phyloP scores from a whole-genome alignment of 2,797 vertebrate species.

The Microcaecilia unicolor region DNA sequence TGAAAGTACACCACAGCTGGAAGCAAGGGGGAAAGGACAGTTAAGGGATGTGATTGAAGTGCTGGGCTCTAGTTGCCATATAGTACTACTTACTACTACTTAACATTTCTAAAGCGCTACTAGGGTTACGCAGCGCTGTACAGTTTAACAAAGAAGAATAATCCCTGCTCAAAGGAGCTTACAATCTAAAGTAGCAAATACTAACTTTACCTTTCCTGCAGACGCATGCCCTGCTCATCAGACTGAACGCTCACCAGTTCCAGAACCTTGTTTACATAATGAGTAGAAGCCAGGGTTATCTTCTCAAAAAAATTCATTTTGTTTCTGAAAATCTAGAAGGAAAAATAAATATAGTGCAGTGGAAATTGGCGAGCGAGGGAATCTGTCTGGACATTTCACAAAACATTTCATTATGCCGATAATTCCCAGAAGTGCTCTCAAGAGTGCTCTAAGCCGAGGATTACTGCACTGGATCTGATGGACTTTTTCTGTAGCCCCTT shows the following conservation, averaged over 20 bases:
- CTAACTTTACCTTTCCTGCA: conserved; percentile 3
- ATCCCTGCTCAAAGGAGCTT: too few species aligned
- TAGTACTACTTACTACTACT: too few species aligned
- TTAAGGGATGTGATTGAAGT: too few species aligned
- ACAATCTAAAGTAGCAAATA: too few species aligned
- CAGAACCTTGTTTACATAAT: conserved; percentile 28
- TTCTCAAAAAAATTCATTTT: conserved; percentile 53
- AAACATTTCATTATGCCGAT: conserved; percentile 74
- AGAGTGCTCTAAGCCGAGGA: conserved; percentile 68
- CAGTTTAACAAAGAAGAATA: too few species aligned
- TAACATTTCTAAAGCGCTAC: too few species aligned
- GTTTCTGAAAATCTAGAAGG: conserved; percentile 51
- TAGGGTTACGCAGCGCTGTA: too few species aligned
- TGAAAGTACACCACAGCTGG: too few species aligned
- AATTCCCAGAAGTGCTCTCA: conserved; percentile 72
- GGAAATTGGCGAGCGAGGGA: conserved; percentile 60
- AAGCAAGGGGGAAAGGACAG: too few species aligned
- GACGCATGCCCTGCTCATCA: conserved; percentile 5
- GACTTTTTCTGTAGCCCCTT: conserved; percentile 73
- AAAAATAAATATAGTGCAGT: conserved; percentile 63
- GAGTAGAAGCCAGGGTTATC: conserved; percentile 36
- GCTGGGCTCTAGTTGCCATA: too few species aligned
- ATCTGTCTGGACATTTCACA: conserved; percentile 70
- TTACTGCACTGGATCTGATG: conserved; percentile 66
- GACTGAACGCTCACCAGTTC: conserved; percentile 14